Evolutionary conservation across 2,797 vertebrate genomes (phyloP), one percentile per base, ranked within the genome.

Genomic region (Aphelocoma californica): DNA sequence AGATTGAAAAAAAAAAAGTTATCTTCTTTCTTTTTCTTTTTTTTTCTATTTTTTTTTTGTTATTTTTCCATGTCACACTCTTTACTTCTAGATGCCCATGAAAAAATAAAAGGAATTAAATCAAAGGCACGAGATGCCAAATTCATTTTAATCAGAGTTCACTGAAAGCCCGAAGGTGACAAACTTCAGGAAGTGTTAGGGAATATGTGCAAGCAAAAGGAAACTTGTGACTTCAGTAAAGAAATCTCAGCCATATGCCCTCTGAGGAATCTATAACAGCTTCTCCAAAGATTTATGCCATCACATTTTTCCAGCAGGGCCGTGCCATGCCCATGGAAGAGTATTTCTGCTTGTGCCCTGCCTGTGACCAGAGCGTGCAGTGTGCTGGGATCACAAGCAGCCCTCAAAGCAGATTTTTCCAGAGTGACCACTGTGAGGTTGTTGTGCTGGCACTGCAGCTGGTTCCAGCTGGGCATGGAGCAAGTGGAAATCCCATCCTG

Each of bases 121-220:
- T 86, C 86, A 84, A 92, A 97, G 70, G 51, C 79, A 38, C 17
- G 14, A 93, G 91, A 91, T 88, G 90, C 88, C 89, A 94, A 80
- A 72, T 84, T 88, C 71, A 69, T 92, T 96, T 96, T 87, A 93
- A 81, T 92, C 86, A 77, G 92, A 86, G 47, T 74, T 96, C 75
- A 50, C 45, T 57, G 81, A 70, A 86, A 97, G 81, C 83, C 93
- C 58, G 14, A 88, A 96, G 95, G 95, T 96, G 92, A 82, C 75
- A 96, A 92, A 95, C 93, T 88, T 96, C 89, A 95, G 79, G 67
- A 93, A 95, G 72, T 74, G 69, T 97, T 94, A 94, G 87, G 72
- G 51, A 95, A 96, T 91, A 71, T 81, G 87, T 92, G 93, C 81
- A 93, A 44, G 83, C 69, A 54, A 69, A 91, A 91, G 79, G 67